These are phyloP conservation scores for Embidobia sp. DNA, from an alignment of 2,888 invertebrate genomes.

Conservation along the genomic window DNA sequence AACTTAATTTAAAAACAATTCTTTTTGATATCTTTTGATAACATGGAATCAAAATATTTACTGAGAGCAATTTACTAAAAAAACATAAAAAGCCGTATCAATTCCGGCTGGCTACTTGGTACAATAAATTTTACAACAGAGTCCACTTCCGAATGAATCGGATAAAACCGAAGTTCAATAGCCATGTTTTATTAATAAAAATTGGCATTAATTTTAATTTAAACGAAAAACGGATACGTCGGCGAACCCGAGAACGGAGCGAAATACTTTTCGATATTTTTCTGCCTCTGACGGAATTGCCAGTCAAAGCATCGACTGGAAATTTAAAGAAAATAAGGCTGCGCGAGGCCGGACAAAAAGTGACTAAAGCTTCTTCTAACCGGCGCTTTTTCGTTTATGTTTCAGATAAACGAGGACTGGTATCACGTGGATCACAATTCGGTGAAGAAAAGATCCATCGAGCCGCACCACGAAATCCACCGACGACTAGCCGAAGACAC, in stretches of 20 bases:
- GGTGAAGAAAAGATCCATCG: constrained; percentile 89
- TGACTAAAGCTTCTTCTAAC: constrained; percentile 2
- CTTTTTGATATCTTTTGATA: too few relatives aligned
- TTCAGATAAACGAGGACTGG: constrained; percentile 93
- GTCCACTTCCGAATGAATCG: too few relatives aligned
- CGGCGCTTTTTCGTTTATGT: constrained; percentile 67
- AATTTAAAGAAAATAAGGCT: constrained; percentile 36
- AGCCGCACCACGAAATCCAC: constrained; percentile 88
- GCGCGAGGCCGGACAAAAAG: background rate
- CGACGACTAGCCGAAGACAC: constrained; percentile 87
- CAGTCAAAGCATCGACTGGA: background rate
- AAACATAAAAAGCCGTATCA: too few relatives aligned
- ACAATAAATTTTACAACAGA: too few relatives aligned
- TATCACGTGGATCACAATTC: constrained; percentile 92
- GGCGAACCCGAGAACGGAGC: background rate
- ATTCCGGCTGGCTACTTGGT: too few relatives aligned
- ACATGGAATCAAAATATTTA: too few relatives aligned
- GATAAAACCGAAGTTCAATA: too few relatives aligned
- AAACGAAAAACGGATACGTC: constrained; percentile 14
- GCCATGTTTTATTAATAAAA: too few relatives aligned
- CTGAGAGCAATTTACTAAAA: too few relatives aligned
- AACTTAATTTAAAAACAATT: too few relatives aligned
- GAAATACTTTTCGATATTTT: constrained; percentile 6
- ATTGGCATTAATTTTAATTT: constrained; percentile 10
- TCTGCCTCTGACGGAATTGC: background rate